Base-by-base conservation (phyloP, 2,888 invertebrate genomes). In the Phengaris alcon region DNA sequence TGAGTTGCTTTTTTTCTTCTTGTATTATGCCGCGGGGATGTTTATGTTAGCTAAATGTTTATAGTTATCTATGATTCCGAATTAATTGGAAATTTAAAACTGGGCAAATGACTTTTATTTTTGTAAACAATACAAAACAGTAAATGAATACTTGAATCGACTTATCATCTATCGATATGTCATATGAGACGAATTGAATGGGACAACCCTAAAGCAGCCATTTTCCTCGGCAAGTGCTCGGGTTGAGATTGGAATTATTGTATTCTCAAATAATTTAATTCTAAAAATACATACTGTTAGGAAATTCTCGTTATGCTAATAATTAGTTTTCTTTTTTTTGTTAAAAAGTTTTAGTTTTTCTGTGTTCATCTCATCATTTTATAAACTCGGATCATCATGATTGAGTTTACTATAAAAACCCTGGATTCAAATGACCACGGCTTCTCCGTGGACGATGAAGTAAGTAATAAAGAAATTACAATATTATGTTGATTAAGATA, bases 331-430 rank as follows among this genome's bases (percentile, higher is more conserved):
- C 8, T 4, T 15, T 46, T 46, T 69, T 48, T 46, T 48, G n/a
- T 69, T 69, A 68, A 15, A 68, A 77, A 81, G 9, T 12, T 12
- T 35, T 64, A 44, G 64, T 64, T 64, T 64, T 64, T 35, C 12
- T 64, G 5, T 64, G 12, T 64, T 12, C 12, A 35, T 35, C 22
- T 22, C 64, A 35, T 64, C 13, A 64, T 6, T 9, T 12, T 22
- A 10, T 35, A 44, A 35, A 35, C 35, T 64, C 35, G 64, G 64
- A 64, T 64, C 64, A 64, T 35, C 35, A 96, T 96, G 96, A 97
- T 98, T 93, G 95, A 96, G 83, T 94, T 98, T 83, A 98, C 97
- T 81, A 97, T 98, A 82, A 98, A 97, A 92, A 98, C 98, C 78
- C 94, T 98, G 86, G 98, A 98, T 94, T 97, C 97, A 57, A 96